These are phyloP conservation scores for Python bivittatus DNA, from an alignment of 2,113 vertebrate genomes.

Conservation along the genomic window DNA sequence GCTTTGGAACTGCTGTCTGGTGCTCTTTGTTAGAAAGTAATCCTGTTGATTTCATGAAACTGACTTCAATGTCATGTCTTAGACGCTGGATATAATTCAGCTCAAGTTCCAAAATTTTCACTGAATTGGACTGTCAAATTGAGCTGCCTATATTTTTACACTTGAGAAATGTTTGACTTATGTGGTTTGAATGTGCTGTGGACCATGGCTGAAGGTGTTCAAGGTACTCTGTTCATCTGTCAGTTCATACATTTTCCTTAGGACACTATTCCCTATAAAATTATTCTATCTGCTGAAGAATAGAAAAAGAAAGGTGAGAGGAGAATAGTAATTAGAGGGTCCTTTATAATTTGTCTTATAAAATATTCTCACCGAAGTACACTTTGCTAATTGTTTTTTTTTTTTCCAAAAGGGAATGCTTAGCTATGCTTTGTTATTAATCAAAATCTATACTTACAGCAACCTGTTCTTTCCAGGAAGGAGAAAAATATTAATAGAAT, in stretches of 20 bases:
- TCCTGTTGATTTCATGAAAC: not conserved
- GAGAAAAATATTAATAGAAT: conserved; percentile 24
- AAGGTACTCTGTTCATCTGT: conserved; percentile 13
- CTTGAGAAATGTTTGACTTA: not conserved
- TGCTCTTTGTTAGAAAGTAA: not conserved
- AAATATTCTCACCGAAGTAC: conserved; percentile 57
- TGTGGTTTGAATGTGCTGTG: not conserved
- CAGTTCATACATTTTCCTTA: conserved; percentile 44
- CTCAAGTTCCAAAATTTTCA: not conserved
- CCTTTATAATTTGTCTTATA: conserved; percentile 57
- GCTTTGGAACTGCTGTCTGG: not conserved
- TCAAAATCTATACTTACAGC: conserved; percentile 51
- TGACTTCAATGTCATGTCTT: not conserved
- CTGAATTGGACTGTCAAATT: not conserved
- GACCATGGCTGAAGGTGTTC: conserved; percentile 35
- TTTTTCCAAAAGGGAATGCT: conserved; percentile 28
- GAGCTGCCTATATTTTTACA: not conserved
- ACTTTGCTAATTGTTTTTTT: conserved; percentile 60
- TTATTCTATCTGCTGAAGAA: conserved; percentile 41
- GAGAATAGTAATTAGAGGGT: conserved; percentile 47
- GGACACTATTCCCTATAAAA: conserved; percentile 40
- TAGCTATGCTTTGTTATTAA: conserved; percentile 51
- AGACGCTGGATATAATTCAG: not conserved
- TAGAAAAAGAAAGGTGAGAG: not conserved
- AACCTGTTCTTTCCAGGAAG: conserved; percentile 33